These are phyloP conservation scores for Platalea minor DNA, from an alignment of 2,797 vertebrate species.

Conservation along the genomic window DNA sequence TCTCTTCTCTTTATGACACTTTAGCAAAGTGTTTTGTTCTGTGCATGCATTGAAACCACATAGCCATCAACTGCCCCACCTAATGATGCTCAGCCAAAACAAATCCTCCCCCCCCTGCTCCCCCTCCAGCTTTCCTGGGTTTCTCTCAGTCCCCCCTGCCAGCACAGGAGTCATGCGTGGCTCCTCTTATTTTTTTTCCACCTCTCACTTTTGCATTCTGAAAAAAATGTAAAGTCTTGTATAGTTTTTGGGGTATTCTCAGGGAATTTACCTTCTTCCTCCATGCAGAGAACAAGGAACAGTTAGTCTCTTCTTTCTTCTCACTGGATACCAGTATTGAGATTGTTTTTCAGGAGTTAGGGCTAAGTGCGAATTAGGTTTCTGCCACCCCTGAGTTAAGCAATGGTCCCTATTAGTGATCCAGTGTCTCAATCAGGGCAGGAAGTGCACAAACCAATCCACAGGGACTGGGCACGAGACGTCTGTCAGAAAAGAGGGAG, in stretches of 20 bases:
- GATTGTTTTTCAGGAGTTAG: background rate
- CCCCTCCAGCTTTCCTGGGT: background rate
- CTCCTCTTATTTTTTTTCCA: background rate
- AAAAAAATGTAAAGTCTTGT: background rate
- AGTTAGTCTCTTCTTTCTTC: background rate
- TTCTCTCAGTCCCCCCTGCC: background rate
- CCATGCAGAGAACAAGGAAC: background rate
- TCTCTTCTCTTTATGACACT: background rate
- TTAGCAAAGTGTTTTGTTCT: background rate
- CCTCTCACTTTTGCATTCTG: background rate
- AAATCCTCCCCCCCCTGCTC: background rate
- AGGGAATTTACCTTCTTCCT: background rate
- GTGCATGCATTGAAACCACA: background rate
- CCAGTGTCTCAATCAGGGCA: background rate
- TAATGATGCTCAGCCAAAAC: background rate
- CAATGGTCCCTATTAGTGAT: rapidly evolving
- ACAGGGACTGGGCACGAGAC: background rate
- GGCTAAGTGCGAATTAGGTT: background rate
- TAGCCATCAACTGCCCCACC: background rate
- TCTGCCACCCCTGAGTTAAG: background rate
- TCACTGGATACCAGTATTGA: background rate
- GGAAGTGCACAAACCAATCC: background rate
- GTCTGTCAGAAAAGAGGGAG: background rate
- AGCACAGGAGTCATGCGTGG: rapidly evolving
- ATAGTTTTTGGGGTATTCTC: background rate